phyloP scores from a whole-genome alignment of 2,113 vertebrate species.

The Grus americana region DNA sequence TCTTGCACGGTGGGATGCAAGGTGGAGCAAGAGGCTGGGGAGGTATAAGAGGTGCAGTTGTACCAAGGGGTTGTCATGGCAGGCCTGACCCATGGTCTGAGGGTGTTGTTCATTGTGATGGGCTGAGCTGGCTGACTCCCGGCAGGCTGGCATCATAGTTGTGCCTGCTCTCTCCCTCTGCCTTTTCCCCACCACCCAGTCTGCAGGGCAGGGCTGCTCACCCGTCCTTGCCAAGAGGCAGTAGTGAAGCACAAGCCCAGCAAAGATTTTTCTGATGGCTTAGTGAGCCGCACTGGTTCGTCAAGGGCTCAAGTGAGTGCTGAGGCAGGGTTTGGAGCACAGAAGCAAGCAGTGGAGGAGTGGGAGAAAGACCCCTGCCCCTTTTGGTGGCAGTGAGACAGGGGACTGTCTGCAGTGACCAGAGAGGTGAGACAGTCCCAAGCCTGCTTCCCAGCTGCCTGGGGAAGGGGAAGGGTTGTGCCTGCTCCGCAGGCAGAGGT shows the following conservation, averaged over 20 bases:
- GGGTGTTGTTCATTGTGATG: neutral
- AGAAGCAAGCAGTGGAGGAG: neutral
- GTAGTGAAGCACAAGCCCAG: neutral
- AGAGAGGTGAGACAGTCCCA: neutral
- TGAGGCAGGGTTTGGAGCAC: neutral
- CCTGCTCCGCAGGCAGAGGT: neutral
- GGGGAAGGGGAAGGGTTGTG: neutral
- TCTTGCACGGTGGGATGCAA: neutral
- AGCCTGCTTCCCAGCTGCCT: neutral
- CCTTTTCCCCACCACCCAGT: neutral
- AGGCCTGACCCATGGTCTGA: neutral
- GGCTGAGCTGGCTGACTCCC: neutral
- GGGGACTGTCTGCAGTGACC: neutral
- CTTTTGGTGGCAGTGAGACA: neutral
- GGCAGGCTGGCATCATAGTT: rapidly evolving
- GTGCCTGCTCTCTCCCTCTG: neutral
- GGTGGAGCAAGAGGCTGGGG: neutral
- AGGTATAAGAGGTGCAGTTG: neutral
- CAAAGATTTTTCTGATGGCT: neutral
- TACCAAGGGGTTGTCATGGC: neutral
- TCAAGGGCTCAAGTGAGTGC: rapidly evolving
- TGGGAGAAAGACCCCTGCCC: neutral
- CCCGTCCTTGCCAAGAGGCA: rapidly evolving
- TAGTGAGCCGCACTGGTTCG: neutral
- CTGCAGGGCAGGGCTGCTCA: neutral